Evolutionary conservation across 2,888 invertebrate species (phyloP).

Genomic region (Steinernema hermaphroditum): DNA sequence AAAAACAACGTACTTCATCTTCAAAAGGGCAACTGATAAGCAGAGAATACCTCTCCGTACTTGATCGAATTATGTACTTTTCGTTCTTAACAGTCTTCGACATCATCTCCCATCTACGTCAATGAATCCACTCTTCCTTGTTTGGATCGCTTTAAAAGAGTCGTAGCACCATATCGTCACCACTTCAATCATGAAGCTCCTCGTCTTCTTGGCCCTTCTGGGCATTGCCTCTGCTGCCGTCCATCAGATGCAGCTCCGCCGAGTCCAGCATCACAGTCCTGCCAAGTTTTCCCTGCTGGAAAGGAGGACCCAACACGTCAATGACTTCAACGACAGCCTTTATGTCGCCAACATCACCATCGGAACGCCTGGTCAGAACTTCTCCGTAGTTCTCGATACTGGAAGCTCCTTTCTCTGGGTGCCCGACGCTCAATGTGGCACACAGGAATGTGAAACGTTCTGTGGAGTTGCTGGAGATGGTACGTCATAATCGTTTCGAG

Average conservation of each 20-base stretch:
- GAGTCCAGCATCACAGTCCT: neutral
- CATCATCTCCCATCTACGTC: too few species aligned
- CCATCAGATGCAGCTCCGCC: conserved; percentile 46
- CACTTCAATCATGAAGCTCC: conserved; percentile 34
- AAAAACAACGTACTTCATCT: too few species aligned
- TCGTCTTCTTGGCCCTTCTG: conserved; percentile 45
- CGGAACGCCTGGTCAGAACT: conserved; percentile 70
- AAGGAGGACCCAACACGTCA: neutral
- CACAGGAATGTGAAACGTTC: neutral
- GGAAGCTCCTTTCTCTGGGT: conserved; percentile 68
- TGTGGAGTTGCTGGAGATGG: conserved; percentile 12
- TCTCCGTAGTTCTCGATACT: conserved; percentile 88
- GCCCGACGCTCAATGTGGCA: conserved; percentile 48
- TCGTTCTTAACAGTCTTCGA: too few species aligned
- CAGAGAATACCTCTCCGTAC: too few species aligned
- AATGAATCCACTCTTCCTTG: too few species aligned
- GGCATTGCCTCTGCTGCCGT: conserved; percentile 51
- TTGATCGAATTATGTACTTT: too few species aligned
- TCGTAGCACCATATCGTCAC: too few species aligned
- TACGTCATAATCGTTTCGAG: neutral
- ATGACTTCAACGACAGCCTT: conserved; percentile 44
- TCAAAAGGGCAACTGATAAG: too few species aligned
- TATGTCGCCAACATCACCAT: conserved; percentile 72
- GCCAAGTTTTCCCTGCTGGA: too few species aligned
- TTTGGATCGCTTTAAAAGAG: too few species aligned